These are phyloP conservation scores for Rotaria magnacalcarata DNA, from an alignment of 2,888 invertebrate species.

Conservation along the genomic window DNA sequence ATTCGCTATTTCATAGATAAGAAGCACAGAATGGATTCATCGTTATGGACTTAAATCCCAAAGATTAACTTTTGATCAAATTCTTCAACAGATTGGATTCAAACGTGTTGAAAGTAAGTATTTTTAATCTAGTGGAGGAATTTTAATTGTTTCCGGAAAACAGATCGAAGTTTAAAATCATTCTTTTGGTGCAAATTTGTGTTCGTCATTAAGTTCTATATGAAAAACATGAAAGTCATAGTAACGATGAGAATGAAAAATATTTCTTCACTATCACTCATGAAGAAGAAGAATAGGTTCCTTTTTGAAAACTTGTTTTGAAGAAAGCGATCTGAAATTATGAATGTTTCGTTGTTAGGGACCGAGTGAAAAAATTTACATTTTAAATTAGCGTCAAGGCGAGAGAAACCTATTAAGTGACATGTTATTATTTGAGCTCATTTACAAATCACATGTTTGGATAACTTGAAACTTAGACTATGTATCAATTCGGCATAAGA, in stretches of 20 bases:
- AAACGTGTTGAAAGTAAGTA: conserved; percentile 55
- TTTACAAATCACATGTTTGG: background rate
- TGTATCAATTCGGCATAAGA: no score
- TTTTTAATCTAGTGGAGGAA: no score
- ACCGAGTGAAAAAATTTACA: background rate
- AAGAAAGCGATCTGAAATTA: background rate
- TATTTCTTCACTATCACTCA: no score
- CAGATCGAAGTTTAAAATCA: no score
- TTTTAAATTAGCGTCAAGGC: background rate
- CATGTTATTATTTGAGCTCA: background rate
- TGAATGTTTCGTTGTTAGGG: background rate
- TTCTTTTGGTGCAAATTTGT: no score
- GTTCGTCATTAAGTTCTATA: no score
- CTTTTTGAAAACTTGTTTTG: no score
- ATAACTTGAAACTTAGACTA: no score
- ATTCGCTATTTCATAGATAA: background rate
- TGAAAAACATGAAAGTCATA: no score
- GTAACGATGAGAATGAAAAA: no score
- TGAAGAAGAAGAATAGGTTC: no score
- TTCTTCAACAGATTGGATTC: conserved; percentile 56
- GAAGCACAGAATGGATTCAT: conserved; percentile 52
- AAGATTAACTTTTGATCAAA: conserved; percentile 52
- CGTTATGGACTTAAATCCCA: conserved; percentile 56
- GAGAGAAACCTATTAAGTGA: background rate
- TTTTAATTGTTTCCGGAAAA: no score